Base-by-base conservation (phyloP, 2,113 vertebrate species). In the Prionailurus viverrinus region DNA sequence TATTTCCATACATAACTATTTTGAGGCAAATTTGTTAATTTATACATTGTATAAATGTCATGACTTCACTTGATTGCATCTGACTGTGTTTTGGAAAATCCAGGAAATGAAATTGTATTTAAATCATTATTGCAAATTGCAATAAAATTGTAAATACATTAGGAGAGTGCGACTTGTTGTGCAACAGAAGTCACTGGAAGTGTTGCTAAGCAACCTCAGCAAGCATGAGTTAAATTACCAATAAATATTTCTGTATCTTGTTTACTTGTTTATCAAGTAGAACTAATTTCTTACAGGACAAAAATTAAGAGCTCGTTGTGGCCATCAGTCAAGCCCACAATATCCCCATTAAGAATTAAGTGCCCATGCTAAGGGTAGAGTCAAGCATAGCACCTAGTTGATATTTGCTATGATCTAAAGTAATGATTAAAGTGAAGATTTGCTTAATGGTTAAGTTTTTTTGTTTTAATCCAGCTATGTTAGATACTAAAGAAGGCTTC, bases 401-500 rank as follows among this genome's bases (percentile, higher is more conserved):
- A 7, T 96, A 86, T 80, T 87, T 98, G 85, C 39, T 92, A 1
- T 97, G 95, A 65, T 39, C 80, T 79, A 58, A 97, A 91, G 92
- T 91, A 93, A 90, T 97, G 95, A 74, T 95, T 95, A 39, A 96
- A 97, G 58, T 97, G 36, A 76, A 9, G 89, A 91, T 96, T 98
- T 88, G 79, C 97, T 96, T 98, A 97, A 89, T 96, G 87, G 53
- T 98, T 98, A 96, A 97, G 95, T 87, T 94, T 98, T 97, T 96
- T 96, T 97, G 91, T 98, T 96, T 96, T 61, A 84, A 39, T 97
- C 92, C 97, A 94, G 86, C 94, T 66, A 7, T 91, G 65, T 97
- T 97, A 98, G 94, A 95, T 71, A 93, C 97, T 97, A 98, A 98
- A 98, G 96, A 96, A 98, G 92, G 97, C 97, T 97, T 94, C 95